A percentile compares a stretch with the other conserved stretches of the same genome.
phyloP scores from a whole-genome alignment of 2,888 invertebrate genomes.

The Cephonodes hylas region DNA sequence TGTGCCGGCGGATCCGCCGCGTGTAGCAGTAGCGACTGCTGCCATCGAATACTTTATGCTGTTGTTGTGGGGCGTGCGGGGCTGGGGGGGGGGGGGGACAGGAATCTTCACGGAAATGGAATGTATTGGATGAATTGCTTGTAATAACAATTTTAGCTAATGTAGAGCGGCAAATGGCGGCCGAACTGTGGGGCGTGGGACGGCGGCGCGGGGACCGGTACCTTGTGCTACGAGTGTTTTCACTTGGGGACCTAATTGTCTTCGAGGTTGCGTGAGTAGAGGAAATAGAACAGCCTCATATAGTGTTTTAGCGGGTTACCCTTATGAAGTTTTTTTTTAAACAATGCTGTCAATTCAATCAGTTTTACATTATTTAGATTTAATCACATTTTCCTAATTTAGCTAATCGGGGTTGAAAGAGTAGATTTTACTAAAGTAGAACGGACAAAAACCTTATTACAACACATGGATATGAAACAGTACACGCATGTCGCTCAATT shows the following conservation, averaged over 20 bases:
- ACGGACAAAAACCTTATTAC: too few relatives aligned
- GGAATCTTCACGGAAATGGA: slow-evolving; percentile 4
- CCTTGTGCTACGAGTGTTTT: too few relatives aligned
- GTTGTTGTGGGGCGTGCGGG: not conserved
- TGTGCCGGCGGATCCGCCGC: not conserved
- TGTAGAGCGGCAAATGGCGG: not conserved
- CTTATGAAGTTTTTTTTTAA: too few relatives aligned
- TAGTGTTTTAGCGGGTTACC: too few relatives aligned
- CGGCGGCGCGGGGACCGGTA: not conserved
- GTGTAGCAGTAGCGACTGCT: not conserved
- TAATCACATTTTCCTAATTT: too few relatives aligned
- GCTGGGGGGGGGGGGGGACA: not conserved
- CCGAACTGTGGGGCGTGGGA: not conserved
- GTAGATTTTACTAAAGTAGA: too few relatives aligned
- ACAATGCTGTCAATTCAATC: too few relatives aligned
- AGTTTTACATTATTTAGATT: too few relatives aligned
- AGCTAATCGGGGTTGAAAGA: too few relatives aligned
- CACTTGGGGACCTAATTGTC: not conserved
- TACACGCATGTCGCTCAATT: too few relatives aligned
- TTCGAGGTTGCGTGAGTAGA: not conserved
- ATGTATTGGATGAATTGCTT: slow-evolving; percentile 10
- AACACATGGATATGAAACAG: too few relatives aligned
- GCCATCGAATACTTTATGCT: not conserved
- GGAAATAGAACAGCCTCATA: too few relatives aligned
- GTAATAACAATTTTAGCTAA: slow-evolving; percentile 7